Conservation (phyloP, 2,113 vertebrate species). For the Anser brachyrhynchus region DNA sequence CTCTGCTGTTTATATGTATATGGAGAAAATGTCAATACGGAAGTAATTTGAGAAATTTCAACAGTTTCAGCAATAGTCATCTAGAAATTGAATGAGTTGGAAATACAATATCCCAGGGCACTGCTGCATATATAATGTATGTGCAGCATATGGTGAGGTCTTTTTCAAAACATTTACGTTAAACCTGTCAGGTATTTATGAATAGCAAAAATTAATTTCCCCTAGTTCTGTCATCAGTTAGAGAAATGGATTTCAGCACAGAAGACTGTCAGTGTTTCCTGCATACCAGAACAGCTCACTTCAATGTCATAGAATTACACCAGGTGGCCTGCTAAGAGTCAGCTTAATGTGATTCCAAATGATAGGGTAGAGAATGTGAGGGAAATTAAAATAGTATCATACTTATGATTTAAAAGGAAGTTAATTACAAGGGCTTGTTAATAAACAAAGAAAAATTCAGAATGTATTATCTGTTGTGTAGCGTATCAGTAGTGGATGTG, state of each 20-base stretch:
- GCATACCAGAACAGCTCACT: slow-evolving; percentile 78
- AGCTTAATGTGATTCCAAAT: slow-evolving; percentile 89
- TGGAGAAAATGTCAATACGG: slow-evolving; percentile 72
- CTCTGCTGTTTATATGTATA: slow-evolving; percentile 70
- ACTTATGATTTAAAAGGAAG: slow-evolving; percentile 89
- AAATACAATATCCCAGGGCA: slow-evolving; percentile 68
- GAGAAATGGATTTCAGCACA: slow-evolving; percentile 78
- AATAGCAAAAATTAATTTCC: slow-evolving; percentile 87
- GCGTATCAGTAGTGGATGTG: slow-evolving; percentile 76
- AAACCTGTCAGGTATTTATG: slow-evolving; percentile 85
- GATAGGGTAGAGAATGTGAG: slow-evolving; percentile 85
- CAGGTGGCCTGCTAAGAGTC: slow-evolving; percentile 86
- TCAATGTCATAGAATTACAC: slow-evolving; percentile 85
- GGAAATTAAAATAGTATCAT: slow-evolving; percentile 89
- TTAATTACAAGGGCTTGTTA: slow-evolving; percentile 88
- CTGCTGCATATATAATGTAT: slow-evolving; percentile 77
- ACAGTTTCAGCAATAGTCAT: slow-evolving; percentile 63
- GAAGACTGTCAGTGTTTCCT: slow-evolving; percentile 79
- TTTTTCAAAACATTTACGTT: slow-evolving; percentile 87
- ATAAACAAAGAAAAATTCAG: slow-evolving; percentile 85
- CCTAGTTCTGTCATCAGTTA: slow-evolving; percentile 78
- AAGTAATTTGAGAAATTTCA: slow-evolving; percentile 74
- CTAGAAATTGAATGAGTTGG: slow-evolving; percentile 68
- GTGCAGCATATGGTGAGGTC: slow-evolving; percentile 77
- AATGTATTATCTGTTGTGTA: slow-evolving; percentile 79